Conservation (phyloP, 2,797 vertebrate species). For the Dryobates pubescens region DNA sequence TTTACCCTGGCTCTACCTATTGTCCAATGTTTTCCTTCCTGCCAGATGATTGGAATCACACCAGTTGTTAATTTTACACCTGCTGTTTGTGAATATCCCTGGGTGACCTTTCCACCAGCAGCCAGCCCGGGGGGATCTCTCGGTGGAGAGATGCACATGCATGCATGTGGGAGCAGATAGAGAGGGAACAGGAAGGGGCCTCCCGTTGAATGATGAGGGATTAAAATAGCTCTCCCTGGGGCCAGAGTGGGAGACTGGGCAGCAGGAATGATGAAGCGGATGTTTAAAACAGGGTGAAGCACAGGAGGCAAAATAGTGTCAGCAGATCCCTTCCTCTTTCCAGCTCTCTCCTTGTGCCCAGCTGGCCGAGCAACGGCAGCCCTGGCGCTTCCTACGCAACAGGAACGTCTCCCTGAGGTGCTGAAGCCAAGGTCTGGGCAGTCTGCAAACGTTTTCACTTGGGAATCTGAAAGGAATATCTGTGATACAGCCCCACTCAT, state of each 20-base stretch:
- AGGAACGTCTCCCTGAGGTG: background rate
- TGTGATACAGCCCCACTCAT: background rate
- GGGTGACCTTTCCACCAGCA: slow-evolving; percentile 51
- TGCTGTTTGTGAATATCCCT: slow-evolving; percentile 63
- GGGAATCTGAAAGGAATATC: background rate
- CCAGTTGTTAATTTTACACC: slow-evolving; percentile 60
- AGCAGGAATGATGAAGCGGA: slow-evolving; percentile 54
- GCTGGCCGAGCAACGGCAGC: background rate
- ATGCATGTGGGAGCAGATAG: slow-evolving; percentile 25
- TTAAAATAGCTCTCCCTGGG: slow-evolving; percentile 71
- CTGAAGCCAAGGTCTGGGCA: background rate
- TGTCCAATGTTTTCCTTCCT: slow-evolving; percentile 63
- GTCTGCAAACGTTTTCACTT: background rate
- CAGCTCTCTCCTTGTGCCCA: slow-evolving; percentile 32
- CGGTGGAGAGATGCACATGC: background rate
- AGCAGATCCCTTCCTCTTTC: slow-evolving; percentile 64
- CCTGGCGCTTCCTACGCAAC: background rate
- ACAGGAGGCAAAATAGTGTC: slow-evolving; percentile 43
- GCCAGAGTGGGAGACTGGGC: slow-evolving; percentile 48
- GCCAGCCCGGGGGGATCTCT: slow-evolving; percentile 51
- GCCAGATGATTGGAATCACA: slow-evolving; percentile 36
- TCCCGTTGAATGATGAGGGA: slow-evolving; percentile 65
- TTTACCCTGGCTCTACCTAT: slow-evolving; percentile 63
- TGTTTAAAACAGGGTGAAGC: slow-evolving; percentile 66
- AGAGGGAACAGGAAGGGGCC: slow-evolving; percentile 57